Evolutionary conservation across 2,888 invertebrate genomes (phyloP).

Genomic region (Petrophora chlorosata): DNA sequence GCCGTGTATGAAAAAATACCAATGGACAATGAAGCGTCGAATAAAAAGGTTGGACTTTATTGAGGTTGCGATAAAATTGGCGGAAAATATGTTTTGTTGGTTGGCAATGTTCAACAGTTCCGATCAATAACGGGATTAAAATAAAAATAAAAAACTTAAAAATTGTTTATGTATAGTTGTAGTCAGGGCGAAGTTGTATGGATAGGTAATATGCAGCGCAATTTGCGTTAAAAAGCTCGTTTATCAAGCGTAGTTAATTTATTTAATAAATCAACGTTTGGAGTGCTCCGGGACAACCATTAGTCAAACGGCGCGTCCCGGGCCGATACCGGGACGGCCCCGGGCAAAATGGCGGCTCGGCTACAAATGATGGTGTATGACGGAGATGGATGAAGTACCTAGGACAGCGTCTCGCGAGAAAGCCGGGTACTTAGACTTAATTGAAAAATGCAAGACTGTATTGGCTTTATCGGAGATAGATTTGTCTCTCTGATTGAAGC

Average conservation of each 20-base stretch:
- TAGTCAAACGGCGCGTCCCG: slow-evolving; percentile 60
- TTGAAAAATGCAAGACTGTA: slow-evolving; percentile 44
- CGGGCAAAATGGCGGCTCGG: slow-evolving; percentile 23
- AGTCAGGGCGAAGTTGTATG: slow-evolving; percentile 44
- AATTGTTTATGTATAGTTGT: too few species aligned
- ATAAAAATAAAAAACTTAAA: too few species aligned
- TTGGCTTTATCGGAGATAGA: slow-evolving; percentile 32
- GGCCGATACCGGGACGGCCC: slow-evolving; percentile 46
- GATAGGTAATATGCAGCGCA: slow-evolving; percentile 40
- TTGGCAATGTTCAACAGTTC: slow-evolving; percentile 36
- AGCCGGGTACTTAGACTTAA: slow-evolving; percentile 37
- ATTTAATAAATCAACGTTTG: slow-evolving; percentile 74
- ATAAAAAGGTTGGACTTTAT: slow-evolving; percentile 41
- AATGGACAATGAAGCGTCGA: slow-evolving; percentile 38
- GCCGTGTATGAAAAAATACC: slow-evolving; percentile 35
- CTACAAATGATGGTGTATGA: slow-evolving; percentile 70
- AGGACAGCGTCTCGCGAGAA: slow-evolving; percentile 21
- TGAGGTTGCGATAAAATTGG: slow-evolving; percentile 41
- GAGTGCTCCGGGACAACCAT: slow-evolving; percentile 62
- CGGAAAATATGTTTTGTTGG: slow-evolving; percentile 50
- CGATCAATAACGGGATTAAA: slow-evolving; percentile 40
- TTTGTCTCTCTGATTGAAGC: slow-evolving; percentile 42
- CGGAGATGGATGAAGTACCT: slow-evolving; percentile 65
- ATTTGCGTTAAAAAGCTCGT: slow-evolving; percentile 64
- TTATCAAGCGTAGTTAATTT: slow-evolving; percentile 71